These are phyloP conservation scores for Nomada fabriciana DNA, from an alignment of 2,888 invertebrate genomes.

Conservation along the genomic window DNA sequence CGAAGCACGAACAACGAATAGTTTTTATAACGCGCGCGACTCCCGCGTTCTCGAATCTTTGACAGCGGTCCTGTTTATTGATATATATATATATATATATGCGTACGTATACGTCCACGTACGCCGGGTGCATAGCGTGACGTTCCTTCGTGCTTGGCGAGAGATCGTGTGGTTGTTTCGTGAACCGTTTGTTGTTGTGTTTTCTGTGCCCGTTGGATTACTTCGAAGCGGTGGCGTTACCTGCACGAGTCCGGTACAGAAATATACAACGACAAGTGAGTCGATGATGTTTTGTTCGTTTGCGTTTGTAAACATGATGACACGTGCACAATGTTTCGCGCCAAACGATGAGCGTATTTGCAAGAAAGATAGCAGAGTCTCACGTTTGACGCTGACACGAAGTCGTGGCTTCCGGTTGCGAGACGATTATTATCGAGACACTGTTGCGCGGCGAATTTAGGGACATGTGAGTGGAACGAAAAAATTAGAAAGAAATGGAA, in stretches of 20 bases:
- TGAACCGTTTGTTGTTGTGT: conserved; percentile 40
- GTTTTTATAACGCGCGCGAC: conserved; percentile 16
- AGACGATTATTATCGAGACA: conserved; percentile 33
- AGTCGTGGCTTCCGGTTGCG: conserved; percentile 37
- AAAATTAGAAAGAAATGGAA: not conserved
- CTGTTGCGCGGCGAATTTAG: conserved; percentile 1
- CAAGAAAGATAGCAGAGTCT: not conserved
- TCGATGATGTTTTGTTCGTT: conserved; percentile 3
- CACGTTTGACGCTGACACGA: conserved; percentile 21
- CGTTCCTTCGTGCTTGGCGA: conserved; percentile 17
- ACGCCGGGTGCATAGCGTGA: not conserved
- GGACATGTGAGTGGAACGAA: not conserved
- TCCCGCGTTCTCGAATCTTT: conserved; percentile 25
- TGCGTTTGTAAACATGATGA: not conserved
- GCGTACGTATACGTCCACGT: too few relatives aligned
- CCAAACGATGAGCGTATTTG: not conserved
- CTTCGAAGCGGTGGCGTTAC: conserved; percentile 19
- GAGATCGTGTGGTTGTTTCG: conserved; percentile 26
- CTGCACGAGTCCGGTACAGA: not conserved
- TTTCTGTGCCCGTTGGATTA: conserved; percentile 56
- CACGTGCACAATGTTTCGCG: conserved; percentile 2
- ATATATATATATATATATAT: too few relatives aligned
- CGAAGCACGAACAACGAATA: not conserved
- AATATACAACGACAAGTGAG: conserved; percentile 31
- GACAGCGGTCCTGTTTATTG: not conserved